Percentiles rank a stretch among this genome's conserved stretches.
phyloP scores from a whole-genome alignment of 2,888 invertebrate genomes.

The Metacarcinus magister region DNA sequence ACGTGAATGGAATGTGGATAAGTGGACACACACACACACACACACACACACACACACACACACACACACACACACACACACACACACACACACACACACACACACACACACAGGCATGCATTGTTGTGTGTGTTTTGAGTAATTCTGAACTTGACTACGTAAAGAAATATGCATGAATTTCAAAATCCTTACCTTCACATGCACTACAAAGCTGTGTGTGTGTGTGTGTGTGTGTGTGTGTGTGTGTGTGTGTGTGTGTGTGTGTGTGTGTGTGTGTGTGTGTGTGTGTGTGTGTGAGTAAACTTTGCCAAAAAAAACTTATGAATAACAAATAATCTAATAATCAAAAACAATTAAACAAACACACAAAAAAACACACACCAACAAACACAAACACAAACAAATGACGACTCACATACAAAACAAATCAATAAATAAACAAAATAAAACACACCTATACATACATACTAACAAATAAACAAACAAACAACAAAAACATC shows the following conservation, averaged over 20 bases:
- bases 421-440: too few species aligned
- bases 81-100: background rate
- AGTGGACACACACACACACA: background rate
- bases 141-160: background rate
- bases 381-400: too few species aligned
- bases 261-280: slow-evolving; percentile 39
- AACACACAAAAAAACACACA: too few species aligned
- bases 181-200: background rate
- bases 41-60: slow-evolving; percentile 20
- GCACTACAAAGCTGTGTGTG: background rate
- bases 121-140: background rate
- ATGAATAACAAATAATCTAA: too few species aligned
- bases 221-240: slow-evolving; percentile 23
- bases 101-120: background rate
- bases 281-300: background rate
- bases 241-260: slow-evolving; percentile 39
- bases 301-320: too few species aligned
- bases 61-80: background rate
- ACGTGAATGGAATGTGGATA: background rate
- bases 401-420: too few species aligned
- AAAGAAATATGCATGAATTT: background rate
- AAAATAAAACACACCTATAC: background rate
- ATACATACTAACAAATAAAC: background rate
- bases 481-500: background rate
- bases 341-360: too few species aligned